phyloP scores from a whole-genome alignment of 1,140 invertebrate genomes.

The Ips nitidus region DNA sequence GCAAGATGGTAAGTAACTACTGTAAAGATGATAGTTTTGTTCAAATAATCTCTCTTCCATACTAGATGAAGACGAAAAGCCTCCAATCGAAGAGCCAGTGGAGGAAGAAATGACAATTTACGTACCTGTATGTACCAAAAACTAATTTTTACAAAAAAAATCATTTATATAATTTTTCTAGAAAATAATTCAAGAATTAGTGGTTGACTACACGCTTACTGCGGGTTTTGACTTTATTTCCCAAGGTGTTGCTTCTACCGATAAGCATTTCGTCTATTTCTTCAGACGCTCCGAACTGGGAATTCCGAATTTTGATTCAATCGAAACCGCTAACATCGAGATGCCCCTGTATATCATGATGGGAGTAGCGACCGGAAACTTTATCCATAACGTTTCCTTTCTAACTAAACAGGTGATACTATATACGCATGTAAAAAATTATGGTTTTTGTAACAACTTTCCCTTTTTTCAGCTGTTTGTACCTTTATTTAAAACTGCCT shows the following conservation, averaged over 20 bases:
- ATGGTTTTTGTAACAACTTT: background rate
- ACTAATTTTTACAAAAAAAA: background rate
- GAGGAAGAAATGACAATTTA: conserved; percentile 51
- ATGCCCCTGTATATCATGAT: conserved; percentile 67
- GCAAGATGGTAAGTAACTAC: background rate
- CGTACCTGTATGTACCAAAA: conserved; percentile 54
- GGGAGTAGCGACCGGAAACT: conserved; percentile 60
- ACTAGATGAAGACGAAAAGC: conserved; percentile 11
- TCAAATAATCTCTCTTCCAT: background rate
- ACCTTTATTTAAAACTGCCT: conserved; percentile 41
- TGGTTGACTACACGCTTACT: conserved; percentile 66
- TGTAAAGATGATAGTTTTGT: background rate
- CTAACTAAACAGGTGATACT: conserved; percentile 45
- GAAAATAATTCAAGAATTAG: conserved; percentile 66
- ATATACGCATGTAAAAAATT: conserved; percentile 31
- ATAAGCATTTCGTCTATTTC: conserved; percentile 66
- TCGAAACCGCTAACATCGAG: conserved; percentile 55
- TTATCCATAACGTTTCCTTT: conserved; percentile 58
- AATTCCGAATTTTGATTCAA: conserved; percentile 58
- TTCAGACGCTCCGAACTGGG: conserved; percentile 61
- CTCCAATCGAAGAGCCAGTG: conserved; percentile 6
- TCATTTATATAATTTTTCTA: conserved; percentile 45
- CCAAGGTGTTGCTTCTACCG: conserved; percentile 51
- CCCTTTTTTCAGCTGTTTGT: conserved; percentile 32
- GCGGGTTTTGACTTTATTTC: conserved; percentile 65